Percentiles rank a stretch among this genome's conserved stretches.
Conservation (phyloP, 2,888 invertebrate genomes). For the Corbicula japonica region DNA sequence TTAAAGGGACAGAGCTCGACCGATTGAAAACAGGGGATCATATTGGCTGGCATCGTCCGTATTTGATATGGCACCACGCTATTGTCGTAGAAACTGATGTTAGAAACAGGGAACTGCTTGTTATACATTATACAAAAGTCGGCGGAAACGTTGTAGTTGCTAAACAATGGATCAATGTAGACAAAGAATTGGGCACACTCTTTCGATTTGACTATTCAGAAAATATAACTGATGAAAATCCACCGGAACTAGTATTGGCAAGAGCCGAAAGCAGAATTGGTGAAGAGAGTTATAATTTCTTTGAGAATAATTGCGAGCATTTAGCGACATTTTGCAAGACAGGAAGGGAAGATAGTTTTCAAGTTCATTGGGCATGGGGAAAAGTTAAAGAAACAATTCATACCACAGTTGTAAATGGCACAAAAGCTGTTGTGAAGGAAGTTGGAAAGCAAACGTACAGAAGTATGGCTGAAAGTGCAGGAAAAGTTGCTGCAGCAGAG, state of each 20-base stretch:
- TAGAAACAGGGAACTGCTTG: background rate
- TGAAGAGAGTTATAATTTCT: constrained; percentile 19
- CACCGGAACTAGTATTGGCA: constrained; percentile 5
- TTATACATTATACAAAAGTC: constrained; percentile 11
- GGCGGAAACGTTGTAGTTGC: constrained; percentile 2
- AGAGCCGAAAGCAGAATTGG: constrained; percentile 28
- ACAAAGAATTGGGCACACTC: constrained; percentile 20
- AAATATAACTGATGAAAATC: constrained; percentile 8
- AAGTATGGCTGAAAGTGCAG: no score
- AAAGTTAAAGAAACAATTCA: constrained; percentile 24
- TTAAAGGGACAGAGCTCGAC: no score
- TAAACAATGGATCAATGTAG: constrained; percentile 18
- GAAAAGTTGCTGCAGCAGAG: no score
- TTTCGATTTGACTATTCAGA: constrained; percentile 31
- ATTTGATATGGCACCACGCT: constrained; percentile 42
- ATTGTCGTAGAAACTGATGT: constrained; percentile 23
- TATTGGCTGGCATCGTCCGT: constrained; percentile 29
- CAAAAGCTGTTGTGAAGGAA: constrained; percentile 11
- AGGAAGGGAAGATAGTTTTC: no score
- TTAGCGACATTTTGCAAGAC: no score
- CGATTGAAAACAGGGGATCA: constrained; percentile 34
- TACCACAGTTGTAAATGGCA: background rate
- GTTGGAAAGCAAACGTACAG: no score
- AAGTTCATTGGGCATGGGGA: constrained; percentile 28
- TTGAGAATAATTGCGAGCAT: no score